phyloP scores from a whole-genome alignment of 2,797 vertebrate genomes.

The Onychomys torridus region DNA sequence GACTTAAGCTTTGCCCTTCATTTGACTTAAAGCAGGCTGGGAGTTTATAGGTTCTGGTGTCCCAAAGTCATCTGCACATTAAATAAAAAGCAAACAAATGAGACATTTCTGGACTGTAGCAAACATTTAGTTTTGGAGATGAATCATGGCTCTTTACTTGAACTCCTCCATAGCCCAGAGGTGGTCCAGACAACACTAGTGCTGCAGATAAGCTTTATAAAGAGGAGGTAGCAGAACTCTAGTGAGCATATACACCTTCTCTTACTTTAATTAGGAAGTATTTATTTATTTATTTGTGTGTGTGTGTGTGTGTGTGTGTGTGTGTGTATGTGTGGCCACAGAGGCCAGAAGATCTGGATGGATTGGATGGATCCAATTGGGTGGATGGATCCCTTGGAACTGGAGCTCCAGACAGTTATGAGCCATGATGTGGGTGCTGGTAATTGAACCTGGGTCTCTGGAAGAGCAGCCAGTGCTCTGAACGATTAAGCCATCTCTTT shows the following conservation, averaged over 20 bases:
- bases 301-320: background rate
- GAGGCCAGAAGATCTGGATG: background rate
- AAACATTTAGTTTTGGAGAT: background rate
- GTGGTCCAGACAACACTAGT: background rate
- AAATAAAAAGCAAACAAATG: background rate
- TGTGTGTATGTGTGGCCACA: background rate
- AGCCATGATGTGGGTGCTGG: background rate
- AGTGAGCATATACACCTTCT: background rate
- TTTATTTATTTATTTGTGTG: background rate
- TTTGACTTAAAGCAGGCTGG: background rate
- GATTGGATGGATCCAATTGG: background rate
- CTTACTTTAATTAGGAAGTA: background rate
- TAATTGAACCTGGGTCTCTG: background rate
- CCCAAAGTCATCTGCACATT: rapidly evolving
- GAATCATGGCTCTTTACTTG: background rate
- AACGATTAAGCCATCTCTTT: background rate
- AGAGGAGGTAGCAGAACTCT: too few relatives aligned
- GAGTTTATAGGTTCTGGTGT: background rate
- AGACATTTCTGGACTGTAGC: background rate
- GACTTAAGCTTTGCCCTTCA: background rate
- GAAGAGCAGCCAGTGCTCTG: background rate
- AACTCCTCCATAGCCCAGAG: background rate
- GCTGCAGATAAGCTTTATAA: background rate
- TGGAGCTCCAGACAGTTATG: background rate
- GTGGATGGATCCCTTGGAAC: background rate